Evolutionary conservation across 2,113 vertebrate genomes (phyloP), one percentile per base, ranked within the genome.

Genomic region (Rousettus leschenaultii): DNA sequence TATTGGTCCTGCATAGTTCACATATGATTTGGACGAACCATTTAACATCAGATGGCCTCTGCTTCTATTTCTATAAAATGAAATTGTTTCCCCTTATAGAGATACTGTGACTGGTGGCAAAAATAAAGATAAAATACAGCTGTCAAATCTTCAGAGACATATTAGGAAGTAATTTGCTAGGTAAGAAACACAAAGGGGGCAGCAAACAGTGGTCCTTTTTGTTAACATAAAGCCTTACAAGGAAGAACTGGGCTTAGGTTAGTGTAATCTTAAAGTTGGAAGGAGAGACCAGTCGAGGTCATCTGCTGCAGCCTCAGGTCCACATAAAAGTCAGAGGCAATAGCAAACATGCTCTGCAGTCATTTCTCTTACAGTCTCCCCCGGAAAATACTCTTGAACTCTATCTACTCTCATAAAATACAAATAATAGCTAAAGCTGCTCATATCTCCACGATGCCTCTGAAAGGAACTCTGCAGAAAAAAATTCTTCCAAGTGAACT

Each of bases 371-470:
- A 33, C 1, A 55, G 12, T 48, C 11, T 89, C 38, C 91, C 33
- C 65, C 16, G 26, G 33, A 92, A 95, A 90, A 95, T 68, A 82
- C 12, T 53, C 43, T 87, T 95, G 63, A 94, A 80, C 24, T 89
- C 75, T 43, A 65, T 89, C 75, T 43, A 65, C 35, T 71, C 26
- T 89, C 38, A 40, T 59, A 74, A 90, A 95, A 91, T 28, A 73
- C 10, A 30, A 89, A 66, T 70, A 51, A 84, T 92, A 74, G 45
- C 61, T 78, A 80, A 78, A 82, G 7, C 68, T 48, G 30, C 86
- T 73, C 33, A 3, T 48, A 45, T 71, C 45, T 66, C 22, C 40
- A 22, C 16, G 11, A 14, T 53, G 15, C 30, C 82, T 95, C 59
- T 92, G 33, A 92, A 61, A 4, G 22, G 38, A 87, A 78, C 21